Evolutionary conservation across 1,140 invertebrate genomes (phyloP).

Genomic region (Metaphire vulgaris): DNA sequence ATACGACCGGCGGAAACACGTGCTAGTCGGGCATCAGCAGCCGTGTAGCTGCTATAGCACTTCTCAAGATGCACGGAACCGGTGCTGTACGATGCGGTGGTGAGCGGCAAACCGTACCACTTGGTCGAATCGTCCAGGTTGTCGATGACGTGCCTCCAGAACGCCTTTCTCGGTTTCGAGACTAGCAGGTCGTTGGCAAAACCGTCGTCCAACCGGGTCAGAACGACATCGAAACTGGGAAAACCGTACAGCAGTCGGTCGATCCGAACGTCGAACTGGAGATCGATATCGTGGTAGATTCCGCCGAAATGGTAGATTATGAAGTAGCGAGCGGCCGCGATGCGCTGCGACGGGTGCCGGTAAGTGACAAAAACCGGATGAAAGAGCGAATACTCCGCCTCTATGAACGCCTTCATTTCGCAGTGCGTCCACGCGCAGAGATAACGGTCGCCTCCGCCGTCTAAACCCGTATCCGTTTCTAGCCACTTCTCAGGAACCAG

Average conservation of each 20-base stretch:
- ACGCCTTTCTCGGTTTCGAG: not conserved
- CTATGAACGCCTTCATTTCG: not conserved
- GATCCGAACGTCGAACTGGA: not conserved
- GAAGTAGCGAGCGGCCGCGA: not conserved
- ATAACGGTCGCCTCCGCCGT: not conserved
- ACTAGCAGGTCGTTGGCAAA: not conserved
- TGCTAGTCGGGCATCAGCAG: not conserved
- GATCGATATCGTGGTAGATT: not conserved
- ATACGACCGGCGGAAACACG: not conserved
- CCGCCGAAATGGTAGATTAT: not conserved
- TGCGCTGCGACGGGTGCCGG: not conserved
- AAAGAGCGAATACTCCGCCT: not conserved
- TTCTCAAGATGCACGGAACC: not conserved
- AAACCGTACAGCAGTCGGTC: not conserved
- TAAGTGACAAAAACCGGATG: not conserved
- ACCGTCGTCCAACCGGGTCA: not conserved
- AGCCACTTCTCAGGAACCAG: not conserved
- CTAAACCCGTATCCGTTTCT: not conserved
- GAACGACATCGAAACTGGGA: not conserved
- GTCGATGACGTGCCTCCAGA: not conserved
- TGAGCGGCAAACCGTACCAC: not conserved
- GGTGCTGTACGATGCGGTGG: not conserved
- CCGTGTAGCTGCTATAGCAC: not conserved
- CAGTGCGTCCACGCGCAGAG: not conserved
- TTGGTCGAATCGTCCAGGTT: not conserved